Evolutionary conservation across 1,140 invertebrate species (phyloP).

Genomic region (Agrilus planipennis): DNA sequence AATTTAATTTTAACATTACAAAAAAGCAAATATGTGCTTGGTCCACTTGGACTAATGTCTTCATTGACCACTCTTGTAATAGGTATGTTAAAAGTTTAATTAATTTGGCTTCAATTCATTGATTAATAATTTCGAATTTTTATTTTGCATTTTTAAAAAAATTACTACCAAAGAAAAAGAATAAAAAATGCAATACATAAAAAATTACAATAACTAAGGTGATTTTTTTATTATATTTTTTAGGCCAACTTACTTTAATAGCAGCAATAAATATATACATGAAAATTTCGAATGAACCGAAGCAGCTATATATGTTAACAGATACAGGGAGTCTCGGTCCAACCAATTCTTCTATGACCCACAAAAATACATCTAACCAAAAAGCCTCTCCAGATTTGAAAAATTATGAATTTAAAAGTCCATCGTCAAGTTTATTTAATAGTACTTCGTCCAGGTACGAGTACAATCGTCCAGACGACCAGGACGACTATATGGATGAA

Average conservation of each 20-base stretch:
- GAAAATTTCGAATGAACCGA: too few species aligned
- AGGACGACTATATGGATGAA: slow-evolving; percentile 11
- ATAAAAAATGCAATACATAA: too few species aligned
- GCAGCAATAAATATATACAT: too few species aligned
- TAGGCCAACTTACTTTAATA: too few species aligned
- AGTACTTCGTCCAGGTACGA: too few species aligned
- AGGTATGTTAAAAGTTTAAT: slow-evolving; percentile 15
- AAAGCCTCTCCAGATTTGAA: background rate
- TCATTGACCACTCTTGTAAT: slow-evolving; percentile 16
- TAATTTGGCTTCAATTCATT: slow-evolving; percentile 1
- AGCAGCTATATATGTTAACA: too few species aligned
- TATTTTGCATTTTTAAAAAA: slow-evolving; percentile 8
- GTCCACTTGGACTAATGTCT: slow-evolving; percentile 12
- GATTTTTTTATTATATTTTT: too few species aligned
- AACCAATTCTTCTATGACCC: too few species aligned
- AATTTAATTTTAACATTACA: slow-evolving; percentile 26
- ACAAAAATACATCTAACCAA: too few species aligned
- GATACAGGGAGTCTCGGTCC: too few species aligned
- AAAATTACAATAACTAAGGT: too few species aligned
- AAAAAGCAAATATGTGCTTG: slow-evolving; percentile 16
- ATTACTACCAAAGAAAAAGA: slow-evolving; percentile 1
- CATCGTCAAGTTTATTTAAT: too few species aligned
- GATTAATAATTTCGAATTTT: background rate
- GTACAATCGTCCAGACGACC: slow-evolving; percentile 7
- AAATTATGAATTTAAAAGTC: background rate